A percentile compares a stretch with the other conserved stretches of the same genome.
Evolutionary conservation across 2,888 invertebrate genomes (phyloP).

Genomic region (Cenopis cana): DNA sequence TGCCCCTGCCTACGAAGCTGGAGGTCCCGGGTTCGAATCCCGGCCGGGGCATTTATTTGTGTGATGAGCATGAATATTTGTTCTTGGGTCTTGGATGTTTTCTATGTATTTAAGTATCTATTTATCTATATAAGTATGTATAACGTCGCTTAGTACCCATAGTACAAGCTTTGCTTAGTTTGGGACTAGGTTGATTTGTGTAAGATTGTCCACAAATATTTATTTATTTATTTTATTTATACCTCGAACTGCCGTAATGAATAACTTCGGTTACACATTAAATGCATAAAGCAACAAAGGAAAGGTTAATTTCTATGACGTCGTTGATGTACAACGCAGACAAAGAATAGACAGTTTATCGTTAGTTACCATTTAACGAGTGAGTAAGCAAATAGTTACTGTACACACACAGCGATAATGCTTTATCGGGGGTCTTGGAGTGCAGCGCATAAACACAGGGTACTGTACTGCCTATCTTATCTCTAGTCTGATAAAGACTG

Average conservation of each 20-base stretch:
- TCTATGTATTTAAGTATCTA: too few relatives aligned
- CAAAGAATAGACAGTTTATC: conserved; percentile 61
- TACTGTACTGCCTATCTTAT: conserved; percentile 76
- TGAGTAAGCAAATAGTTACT: conserved; percentile 70
- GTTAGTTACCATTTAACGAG: conserved; percentile 47
- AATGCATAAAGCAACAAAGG: conserved; percentile 31
- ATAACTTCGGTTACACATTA: conserved; percentile 19
- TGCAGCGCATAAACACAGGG: conserved; percentile 77
- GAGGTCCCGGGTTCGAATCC: too few relatives aligned
- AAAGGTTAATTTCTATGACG: conserved; percentile 34
- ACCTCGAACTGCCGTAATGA: conserved; percentile 9
- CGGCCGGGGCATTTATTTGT: too few relatives aligned
- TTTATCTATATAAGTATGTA: too few relatives aligned
- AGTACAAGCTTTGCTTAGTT: too few relatives aligned
- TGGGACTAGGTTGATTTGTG: too few relatives aligned
- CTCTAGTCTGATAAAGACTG: conserved; percentile 69
- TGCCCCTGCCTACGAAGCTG: too few relatives aligned
- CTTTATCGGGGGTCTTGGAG: conserved; percentile 74
- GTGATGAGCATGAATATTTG: too few relatives aligned
- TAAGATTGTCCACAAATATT: too few relatives aligned
- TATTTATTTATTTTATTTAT: too few relatives aligned
- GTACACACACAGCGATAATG: conserved; percentile 67
- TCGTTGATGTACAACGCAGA: conserved; percentile 49
- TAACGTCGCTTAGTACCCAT: too few relatives aligned
- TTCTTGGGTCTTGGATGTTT: too few relatives aligned